Percentiles rank a stretch among this genome's conserved stretches.
Evolutionary conservation across 2,888 invertebrate species (phyloP).

Genomic region (Sarcophaga caerulescens): DNA sequence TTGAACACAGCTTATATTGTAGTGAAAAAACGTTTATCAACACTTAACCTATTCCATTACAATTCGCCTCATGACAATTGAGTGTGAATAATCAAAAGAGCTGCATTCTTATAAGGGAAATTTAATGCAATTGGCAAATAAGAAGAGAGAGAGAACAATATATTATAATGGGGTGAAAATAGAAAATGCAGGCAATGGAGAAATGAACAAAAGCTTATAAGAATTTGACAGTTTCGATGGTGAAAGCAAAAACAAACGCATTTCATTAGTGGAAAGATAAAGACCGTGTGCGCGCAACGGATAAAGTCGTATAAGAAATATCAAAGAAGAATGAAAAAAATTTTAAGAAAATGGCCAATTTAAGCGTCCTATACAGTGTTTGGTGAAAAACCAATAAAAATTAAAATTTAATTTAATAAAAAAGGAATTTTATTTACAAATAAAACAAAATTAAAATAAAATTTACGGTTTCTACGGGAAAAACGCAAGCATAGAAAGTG

Average conservation of each 20-base stretch:
- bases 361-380: constrained; percentile 21
- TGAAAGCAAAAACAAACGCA: constrained; percentile 55
- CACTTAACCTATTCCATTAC: constrained; percentile 39
- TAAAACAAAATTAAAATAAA: background rate
- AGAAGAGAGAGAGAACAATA: background rate
- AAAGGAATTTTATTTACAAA: background rate
- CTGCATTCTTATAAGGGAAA: background rate
- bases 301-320: constrained; percentile 8
- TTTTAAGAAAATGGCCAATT: background rate
- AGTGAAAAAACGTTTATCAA: constrained; percentile 5
- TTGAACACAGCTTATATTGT: background rate
- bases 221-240: constrained; percentile 41
- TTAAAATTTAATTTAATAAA: constrained; percentile 6
- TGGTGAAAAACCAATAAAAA: constrained; percentile 25
- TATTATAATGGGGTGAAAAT: constrained; percentile 28
- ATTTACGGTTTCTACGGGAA: background rate
- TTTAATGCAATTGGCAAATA: constrained; percentile 41
- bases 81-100: constrained; percentile 44
- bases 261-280: constrained; percentile 49
- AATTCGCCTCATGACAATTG: constrained; percentile 6
- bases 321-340: background rate
- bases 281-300: constrained; percentile 40
- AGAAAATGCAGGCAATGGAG: constrained; percentile 33
- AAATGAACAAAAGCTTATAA: constrained; percentile 11
- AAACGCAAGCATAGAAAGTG: constrained; percentile 10